phyloP scores from a whole-genome alignment of 1,140 invertebrate species.

The Phocides pigmalion region DNA sequence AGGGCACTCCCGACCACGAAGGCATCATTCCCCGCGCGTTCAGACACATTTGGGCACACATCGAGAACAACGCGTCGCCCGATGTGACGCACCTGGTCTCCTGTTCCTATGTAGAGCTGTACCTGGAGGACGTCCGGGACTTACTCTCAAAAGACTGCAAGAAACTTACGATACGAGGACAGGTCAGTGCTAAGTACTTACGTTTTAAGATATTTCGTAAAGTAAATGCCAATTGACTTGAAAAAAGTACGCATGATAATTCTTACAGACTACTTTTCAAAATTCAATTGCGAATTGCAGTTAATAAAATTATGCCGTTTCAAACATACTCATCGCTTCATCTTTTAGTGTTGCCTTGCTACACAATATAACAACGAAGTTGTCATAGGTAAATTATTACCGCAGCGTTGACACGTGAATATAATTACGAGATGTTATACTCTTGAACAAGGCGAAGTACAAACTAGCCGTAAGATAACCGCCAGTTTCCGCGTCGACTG shows the following conservation, averaged over 20 bases:
- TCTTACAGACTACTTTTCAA: no score
- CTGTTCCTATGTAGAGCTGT: constrained; percentile 97
- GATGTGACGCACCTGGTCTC: constrained; percentile 96
- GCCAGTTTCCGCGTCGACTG: constrained; percentile 29
- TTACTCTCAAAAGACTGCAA: constrained; percentile 92
- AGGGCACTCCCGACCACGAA: constrained; percentile 89
- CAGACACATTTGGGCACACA: constrained; percentile 97
- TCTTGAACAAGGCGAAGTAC: constrained; percentile 12
- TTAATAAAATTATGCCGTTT: no score
- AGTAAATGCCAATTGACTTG: no score
- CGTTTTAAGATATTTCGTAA: neutral
- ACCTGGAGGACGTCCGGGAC: constrained; percentile 97
- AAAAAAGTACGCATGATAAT: no score
- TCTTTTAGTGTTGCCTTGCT: no score
- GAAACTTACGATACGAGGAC: constrained; percentile 80
- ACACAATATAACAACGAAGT: neutral
- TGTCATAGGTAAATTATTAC: constrained; percentile 18
- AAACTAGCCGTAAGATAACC: constrained; percentile 25
- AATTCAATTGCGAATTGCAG: no score
- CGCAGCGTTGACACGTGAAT: constrained; percentile 14
- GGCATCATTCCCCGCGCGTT: constrained; percentile 98
- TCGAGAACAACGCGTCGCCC: constrained; percentile 89
- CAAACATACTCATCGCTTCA: no score
- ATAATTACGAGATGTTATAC: constrained; percentile 13
- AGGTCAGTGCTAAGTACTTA: constrained; percentile 60